Conservation (phyloP, 2,797 vertebrate species). For the Rhabdophis nuchalis region DNA sequence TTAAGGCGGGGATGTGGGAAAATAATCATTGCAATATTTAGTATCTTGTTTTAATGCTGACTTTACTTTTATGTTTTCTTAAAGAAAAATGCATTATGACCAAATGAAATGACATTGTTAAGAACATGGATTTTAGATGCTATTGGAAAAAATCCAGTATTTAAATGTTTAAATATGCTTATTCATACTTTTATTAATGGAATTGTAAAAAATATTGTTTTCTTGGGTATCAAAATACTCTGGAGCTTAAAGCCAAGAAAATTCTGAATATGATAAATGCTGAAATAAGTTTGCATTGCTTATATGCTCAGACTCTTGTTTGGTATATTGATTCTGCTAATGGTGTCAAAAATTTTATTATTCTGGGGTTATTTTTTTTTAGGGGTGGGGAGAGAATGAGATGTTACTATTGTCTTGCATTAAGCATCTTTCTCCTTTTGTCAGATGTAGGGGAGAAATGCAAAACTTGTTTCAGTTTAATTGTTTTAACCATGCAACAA, state of each 20-base stretch:
- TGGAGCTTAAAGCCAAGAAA: conserved; percentile 7
- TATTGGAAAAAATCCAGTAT: background rate
- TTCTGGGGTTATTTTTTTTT: background rate
- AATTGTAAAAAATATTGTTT: background rate
- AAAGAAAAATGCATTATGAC: background rate
- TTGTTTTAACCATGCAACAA: conserved; percentile 66
- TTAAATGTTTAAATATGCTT: background rate
- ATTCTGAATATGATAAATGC: conserved; percentile 27
- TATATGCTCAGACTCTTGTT: conserved; percentile 26
- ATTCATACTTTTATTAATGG: background rate
- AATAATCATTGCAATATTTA: background rate
- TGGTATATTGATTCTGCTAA: conserved; percentile 22
- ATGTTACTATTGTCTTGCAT: conserved; percentile 51
- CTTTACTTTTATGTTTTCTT: conserved; percentile 16
- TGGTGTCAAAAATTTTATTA: conserved; percentile 30
- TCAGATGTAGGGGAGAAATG: conserved; percentile 50
- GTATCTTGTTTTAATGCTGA: conserved; percentile 25
- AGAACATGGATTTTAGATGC: background rate
- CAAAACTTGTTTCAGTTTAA: conserved; percentile 68
- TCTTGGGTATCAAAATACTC: background rate
- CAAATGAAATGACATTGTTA: background rate
- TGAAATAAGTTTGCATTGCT: conserved; percentile 34
- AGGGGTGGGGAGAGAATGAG: conserved; percentile 1
- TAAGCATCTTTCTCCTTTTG: conserved; percentile 58
- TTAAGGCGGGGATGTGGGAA: no score